These are phyloP conservation scores for Maccullochella peelii DNA, from an alignment of 2,113 vertebrate genomes.

Conservation along the genomic window DNA sequence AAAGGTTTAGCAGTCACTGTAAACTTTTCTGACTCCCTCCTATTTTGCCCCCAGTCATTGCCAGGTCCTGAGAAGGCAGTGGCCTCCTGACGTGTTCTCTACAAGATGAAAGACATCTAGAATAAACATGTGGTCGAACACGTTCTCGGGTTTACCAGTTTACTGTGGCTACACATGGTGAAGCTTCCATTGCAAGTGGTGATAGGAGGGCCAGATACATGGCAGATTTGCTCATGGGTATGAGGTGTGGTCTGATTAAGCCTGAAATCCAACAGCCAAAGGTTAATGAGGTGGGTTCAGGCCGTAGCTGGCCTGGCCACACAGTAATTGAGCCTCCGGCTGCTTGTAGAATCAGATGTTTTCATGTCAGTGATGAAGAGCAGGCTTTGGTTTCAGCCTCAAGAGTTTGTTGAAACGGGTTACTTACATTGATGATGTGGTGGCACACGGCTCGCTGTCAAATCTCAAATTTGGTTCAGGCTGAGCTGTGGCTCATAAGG, in stretches of 20 bases:
- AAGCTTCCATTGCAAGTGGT: neutral
- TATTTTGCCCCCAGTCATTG: conserved; percentile 17
- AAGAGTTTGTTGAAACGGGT: neutral
- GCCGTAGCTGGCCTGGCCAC: neutral
- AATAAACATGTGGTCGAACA: conserved; percentile 59
- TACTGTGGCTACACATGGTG: conserved; percentile 20
- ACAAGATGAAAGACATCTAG: conserved; percentile 51
- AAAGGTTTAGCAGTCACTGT: conserved; percentile 32
- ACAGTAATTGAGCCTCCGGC: conserved; percentile 2
- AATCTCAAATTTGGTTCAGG: neutral
- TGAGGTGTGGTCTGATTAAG: conserved; percentile 15
- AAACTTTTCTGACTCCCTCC: conserved; percentile 28
- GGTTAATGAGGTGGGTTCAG: conserved; percentile 46
- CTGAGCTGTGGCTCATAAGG: neutral
- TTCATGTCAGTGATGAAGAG: conserved; percentile 20
- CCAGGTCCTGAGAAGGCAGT: neutral
- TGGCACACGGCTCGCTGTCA: neutral
- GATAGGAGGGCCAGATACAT: conserved; percentile 19
- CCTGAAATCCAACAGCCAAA: conserved; percentile 17
- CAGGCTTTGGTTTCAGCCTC: neutral
- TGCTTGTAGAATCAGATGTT: neutral
- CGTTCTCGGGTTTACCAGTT: conserved; percentile 27
- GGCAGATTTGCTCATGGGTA: neutral
- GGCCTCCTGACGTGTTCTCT: conserved; percentile 13
- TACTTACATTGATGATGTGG: neutral